Evolutionary conservation across 2,888 invertebrate species (phyloP).

Genomic region (Euproctis similis): DNA sequence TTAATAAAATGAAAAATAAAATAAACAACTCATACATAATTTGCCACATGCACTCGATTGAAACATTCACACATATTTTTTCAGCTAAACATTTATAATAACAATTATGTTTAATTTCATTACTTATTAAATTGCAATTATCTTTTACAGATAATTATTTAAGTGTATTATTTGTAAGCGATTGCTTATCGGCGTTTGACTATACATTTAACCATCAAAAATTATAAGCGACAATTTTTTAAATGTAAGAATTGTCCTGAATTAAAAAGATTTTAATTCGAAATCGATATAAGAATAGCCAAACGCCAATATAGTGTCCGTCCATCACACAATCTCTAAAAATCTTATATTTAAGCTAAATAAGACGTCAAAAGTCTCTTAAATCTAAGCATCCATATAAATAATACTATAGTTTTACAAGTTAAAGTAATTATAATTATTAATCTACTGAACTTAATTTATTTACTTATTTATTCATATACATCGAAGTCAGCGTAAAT

Average conservation of each 20-base stretch:
- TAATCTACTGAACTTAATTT: constrained; percentile 64
- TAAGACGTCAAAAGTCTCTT: constrained; percentile 64
- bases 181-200: constrained; percentile 57
- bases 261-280: no score
- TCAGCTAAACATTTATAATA: constrained; percentile 75
- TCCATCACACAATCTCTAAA: constrained; percentile 57
- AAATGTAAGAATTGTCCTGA: no score
- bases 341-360: constrained; percentile 56
- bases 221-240: no score
- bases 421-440: constrained; percentile 54
- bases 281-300: no score
- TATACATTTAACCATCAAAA: no score
- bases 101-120: constrained; percentile 72
- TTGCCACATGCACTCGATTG: constrained; percentile 66
- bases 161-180: constrained; percentile 44
- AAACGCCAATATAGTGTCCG: constrained; percentile 57
- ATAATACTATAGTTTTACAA: constrained; percentile 68
- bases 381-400: constrained; percentile 72
- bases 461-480: constrained; percentile 55
- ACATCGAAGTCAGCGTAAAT: constrained; percentile 53
- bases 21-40: constrained; percentile 55
- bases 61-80: constrained; percentile 66
- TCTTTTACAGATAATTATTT: constrained; percentile 63
- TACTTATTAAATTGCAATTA: constrained; percentile 60
- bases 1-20: constrained; percentile 40